Percentiles rank a stretch among this genome's conserved stretches.
phyloP scores from a whole-genome alignment of 2,888 invertebrate genomes.

The Drosophila maculinotata region DNA sequence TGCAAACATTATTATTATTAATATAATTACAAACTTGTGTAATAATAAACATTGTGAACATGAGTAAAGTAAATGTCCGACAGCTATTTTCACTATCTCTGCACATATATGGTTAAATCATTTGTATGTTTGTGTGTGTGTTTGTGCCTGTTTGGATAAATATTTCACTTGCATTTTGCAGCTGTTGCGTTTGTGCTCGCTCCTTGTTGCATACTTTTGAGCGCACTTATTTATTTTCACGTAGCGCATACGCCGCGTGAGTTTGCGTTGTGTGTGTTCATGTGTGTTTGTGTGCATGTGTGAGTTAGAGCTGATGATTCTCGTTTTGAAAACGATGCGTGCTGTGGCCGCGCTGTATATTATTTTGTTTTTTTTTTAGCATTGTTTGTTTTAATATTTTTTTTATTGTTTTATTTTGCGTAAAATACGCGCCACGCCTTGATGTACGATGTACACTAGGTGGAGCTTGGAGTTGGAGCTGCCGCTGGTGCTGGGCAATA shows the following conservation, averaged over 20 bases:
- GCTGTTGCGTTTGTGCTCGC: slow-evolving; percentile 17
- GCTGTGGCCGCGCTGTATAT: slow-evolving; percentile 46
- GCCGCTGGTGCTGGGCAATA: slow-evolving; percentile 47
- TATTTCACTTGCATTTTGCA: slow-evolving; percentile 31
- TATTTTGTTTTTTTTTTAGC: slow-evolving; percentile 37
- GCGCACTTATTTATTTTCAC: slow-evolving; percentile 65
- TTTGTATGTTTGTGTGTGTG: neutral
- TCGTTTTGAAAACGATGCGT: slow-evolving; percentile 41
- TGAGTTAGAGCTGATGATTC: slow-evolving; percentile 52
- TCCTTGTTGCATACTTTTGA: slow-evolving; percentile 53
- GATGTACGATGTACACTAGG: slow-evolving; percentile 57
- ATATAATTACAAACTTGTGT: no score
- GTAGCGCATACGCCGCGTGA: slow-evolving; percentile 53
- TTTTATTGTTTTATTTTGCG: slow-evolving; percentile 64
- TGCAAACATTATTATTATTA: no score
- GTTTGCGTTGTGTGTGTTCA: neutral
- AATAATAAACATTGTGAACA: slow-evolving; percentile 1
- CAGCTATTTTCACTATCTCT: neutral
- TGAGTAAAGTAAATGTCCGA: slow-evolving; percentile 1
- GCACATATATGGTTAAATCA: neutral
- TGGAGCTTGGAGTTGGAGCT: slow-evolving; percentile 9
- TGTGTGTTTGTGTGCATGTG: slow-evolving; percentile 12
- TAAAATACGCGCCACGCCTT: slow-evolving; percentile 66
- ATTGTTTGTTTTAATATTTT: slow-evolving; percentile 23
- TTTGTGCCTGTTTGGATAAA: slow-evolving; percentile 20